These are phyloP conservation scores for Sporophila hypoxantha DNA, from an alignment of 2,113 vertebrate species.

Conservation along the genomic window DNA sequence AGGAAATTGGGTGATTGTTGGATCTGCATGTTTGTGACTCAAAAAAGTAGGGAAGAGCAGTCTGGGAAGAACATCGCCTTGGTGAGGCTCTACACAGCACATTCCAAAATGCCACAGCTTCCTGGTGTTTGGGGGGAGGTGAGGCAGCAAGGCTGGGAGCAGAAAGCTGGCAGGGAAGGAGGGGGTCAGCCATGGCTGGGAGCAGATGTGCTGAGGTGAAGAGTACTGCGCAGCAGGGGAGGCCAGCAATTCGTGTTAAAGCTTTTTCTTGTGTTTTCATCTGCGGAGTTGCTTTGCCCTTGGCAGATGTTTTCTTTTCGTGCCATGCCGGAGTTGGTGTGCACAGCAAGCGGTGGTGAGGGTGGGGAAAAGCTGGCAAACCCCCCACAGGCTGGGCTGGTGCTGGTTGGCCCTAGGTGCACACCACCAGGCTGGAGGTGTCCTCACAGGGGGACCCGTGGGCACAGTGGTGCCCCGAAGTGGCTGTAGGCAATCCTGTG, in stretches of 20 bases:
- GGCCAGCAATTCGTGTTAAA: neutral
- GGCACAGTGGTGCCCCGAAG: neutral
- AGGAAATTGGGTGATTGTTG: neutral
- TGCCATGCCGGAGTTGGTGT: fast-evolving
- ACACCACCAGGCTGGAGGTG: fast-evolving
- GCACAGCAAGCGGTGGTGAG: fast-evolving
- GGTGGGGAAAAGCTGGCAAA: neutral
- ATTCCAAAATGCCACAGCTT: neutral
- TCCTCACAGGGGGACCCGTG: fast-evolving
- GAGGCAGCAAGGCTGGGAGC: neutral
- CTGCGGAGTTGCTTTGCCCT: no score
- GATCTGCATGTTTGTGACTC: neutral
- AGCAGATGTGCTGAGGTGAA: neutral
- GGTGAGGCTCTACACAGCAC: fast-evolving
- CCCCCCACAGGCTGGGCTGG: neutral
- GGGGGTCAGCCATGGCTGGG: neutral
- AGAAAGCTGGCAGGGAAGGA: neutral
- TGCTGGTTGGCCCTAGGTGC: fast-evolving
- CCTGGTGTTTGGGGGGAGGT: neutral
- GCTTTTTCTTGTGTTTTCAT: neutral
- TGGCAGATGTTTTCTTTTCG: neutral
- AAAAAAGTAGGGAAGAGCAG: neutral
- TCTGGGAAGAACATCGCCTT: neutral
- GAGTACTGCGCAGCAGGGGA: neutral
- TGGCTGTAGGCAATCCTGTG: fast-evolving